Evolutionary conservation across 2,888 invertebrate species (phyloP).

Genomic region (Idaea dimidiata): DNA sequence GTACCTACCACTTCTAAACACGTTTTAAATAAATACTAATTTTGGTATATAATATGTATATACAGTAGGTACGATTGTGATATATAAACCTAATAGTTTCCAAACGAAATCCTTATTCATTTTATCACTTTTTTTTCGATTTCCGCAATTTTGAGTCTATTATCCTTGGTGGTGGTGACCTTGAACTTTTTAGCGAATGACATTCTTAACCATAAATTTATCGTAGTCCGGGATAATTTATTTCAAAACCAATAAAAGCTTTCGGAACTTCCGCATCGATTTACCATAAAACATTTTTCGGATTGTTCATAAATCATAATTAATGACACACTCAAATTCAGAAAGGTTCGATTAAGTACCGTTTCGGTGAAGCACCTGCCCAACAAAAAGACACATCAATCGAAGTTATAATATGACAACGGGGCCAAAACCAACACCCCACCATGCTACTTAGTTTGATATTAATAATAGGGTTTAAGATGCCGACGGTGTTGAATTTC

Average conservation of each 20-base stretch:
- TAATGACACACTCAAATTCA: not conserved
- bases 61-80: too few species aligned
- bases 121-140: too few species aligned
- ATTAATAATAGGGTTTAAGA: too few species aligned
- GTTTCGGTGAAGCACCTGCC: not conserved
- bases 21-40: too few species aligned
- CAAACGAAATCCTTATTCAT: too few species aligned
- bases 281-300: constrained; percentile 21
- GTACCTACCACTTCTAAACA: too few species aligned
- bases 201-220: constrained; percentile 18
- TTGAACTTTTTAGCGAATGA: constrained; percentile 14
- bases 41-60: too few species aligned
- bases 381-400: not conserved
- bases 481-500: too few species aligned
- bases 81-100: too few species aligned
- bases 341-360: not conserved
- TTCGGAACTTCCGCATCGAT: constrained; percentile 17
- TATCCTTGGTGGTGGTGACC: constrained; percentile 12
- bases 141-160: too few species aligned
- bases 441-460: too few species aligned
- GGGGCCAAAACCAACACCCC: not conserved
- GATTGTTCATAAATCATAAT: constrained; percentile 14
- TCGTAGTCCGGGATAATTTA: constrained; percentile 16
- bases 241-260: constrained; percentile 18
- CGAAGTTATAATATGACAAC: not conserved